These are phyloP conservation scores for Myoxocephalus aenaeus DNA, from an alignment of 2,797 vertebrate species.

Conservation along the genomic window DNA sequence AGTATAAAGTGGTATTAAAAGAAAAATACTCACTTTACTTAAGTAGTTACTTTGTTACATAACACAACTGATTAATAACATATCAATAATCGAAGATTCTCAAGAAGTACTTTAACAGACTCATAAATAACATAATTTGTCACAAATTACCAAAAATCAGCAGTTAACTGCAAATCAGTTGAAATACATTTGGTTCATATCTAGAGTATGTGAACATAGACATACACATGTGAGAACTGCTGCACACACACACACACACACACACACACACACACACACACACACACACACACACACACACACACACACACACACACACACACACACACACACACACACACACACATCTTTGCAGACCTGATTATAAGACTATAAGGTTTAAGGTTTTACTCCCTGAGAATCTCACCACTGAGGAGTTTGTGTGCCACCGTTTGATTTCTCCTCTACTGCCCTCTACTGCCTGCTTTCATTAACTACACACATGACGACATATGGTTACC, in stretches of 20 bases:
- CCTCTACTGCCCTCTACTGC: conserved; percentile 68
- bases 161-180: neutral
- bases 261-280: no score
- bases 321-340: neutral
- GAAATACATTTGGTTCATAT: neutral
- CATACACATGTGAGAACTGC: neutral
- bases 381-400: neutral
- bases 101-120: neutral
- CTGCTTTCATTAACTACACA: conserved; percentile 28
- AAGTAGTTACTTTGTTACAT: no score
- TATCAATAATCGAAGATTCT: neutral
- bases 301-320: no score
- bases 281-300: no score
- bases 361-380: neutral
- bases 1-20: no score
- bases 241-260: neutral
- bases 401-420: neutral
- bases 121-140: neutral
- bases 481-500: neutral
- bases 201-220: neutral
- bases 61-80: neutral
- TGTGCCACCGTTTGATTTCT: conserved; percentile 17
- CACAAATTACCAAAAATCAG: neutral
- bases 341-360: neutral
- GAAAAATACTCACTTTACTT: no score